Conservation (phyloP, 2,888 invertebrate genomes). For the Torymus tubicola region DNA sequence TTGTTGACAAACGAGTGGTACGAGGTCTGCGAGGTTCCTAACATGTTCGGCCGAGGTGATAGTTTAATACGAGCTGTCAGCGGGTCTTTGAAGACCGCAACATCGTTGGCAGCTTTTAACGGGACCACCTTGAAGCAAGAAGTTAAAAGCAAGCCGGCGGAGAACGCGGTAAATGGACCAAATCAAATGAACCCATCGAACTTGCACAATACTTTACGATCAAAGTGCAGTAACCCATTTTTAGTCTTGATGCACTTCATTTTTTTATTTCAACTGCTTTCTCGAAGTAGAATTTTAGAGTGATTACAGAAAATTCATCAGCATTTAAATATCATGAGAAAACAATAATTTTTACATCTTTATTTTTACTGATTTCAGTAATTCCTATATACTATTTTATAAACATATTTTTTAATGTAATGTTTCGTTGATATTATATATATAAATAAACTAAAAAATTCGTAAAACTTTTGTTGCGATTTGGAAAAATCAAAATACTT, state of each 20-base stretch:
- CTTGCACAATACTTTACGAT: neutral
- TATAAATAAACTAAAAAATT: too few species aligned
- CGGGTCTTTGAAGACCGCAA: conserved; percentile 56
- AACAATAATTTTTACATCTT: too few species aligned
- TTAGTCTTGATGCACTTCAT: neutral
- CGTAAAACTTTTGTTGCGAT: too few species aligned
- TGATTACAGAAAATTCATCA: too few species aligned
- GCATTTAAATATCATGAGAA: too few species aligned
- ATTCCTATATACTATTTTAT: too few species aligned
- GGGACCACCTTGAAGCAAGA: conserved; percentile 51
- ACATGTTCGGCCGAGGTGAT: conserved; percentile 49
- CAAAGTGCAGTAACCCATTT: neutral
- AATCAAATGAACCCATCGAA: conserved; percentile 12
- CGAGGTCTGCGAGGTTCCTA: neutral
- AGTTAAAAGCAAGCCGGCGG: conserved; percentile 55
- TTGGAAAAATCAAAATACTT: too few species aligned
- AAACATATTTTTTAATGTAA: too few species aligned
- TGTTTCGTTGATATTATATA: too few species aligned
- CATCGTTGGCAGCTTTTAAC: conserved; percentile 59
- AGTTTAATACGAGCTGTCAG: conserved; percentile 58
- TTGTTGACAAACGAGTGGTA: conserved; percentile 57
- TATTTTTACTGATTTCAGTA: too few species aligned
- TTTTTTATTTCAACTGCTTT: neutral
- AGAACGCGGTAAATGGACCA: conserved; percentile 29
- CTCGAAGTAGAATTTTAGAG: too few species aligned